A percentile compares a stretch with the other conserved stretches of the same genome.
Evolutionary conservation across 92 coral and sea anemone species (phyloP).

Genomic region (Blastomussa wellsi): DNA sequence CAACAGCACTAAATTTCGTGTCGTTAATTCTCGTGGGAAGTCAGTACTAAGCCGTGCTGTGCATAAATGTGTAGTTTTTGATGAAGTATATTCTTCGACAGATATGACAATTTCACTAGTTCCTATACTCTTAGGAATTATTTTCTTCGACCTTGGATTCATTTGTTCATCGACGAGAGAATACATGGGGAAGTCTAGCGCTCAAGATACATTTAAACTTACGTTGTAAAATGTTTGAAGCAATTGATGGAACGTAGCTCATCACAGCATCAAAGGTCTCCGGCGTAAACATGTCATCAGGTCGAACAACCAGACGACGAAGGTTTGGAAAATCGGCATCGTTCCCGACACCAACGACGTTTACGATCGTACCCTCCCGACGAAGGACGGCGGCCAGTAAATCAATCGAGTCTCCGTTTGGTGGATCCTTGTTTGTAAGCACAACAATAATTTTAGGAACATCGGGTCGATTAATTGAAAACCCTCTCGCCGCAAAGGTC

Average conservation of each 20-base stretch:
- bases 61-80: too few species aligned
- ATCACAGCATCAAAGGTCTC: conserved; percentile 33
- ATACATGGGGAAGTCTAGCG: not conserved
- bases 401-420: conserved; percentile 10
- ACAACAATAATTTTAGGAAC: conserved; percentile 75
- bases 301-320: conserved; percentile 42
- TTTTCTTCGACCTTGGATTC: not conserved
- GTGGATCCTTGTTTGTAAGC: conserved; percentile 37
- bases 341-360: conserved; percentile 21
- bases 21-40: too few species aligned
- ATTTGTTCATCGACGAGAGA: not conserved
- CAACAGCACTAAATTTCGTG: too few species aligned
- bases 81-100: too few species aligned
- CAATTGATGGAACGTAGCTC: conserved; percentile 44
- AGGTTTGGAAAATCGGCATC: conserved; percentile 28
- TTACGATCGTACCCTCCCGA: conserved; percentile 12
- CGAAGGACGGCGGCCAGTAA: conserved; percentile 9
- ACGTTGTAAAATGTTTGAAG: conserved; percentile 53
- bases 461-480: conserved; percentile 52
- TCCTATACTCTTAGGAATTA: not conserved
- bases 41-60: too few species aligned
- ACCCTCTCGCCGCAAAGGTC: conserved; percentile 27
- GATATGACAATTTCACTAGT: too few species aligned
- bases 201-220: not conserved
- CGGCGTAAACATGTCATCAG: conserved; percentile 46